phyloP scores from a whole-genome alignment of 2,888 invertebrate species.

The Arenicola marina region DNA sequence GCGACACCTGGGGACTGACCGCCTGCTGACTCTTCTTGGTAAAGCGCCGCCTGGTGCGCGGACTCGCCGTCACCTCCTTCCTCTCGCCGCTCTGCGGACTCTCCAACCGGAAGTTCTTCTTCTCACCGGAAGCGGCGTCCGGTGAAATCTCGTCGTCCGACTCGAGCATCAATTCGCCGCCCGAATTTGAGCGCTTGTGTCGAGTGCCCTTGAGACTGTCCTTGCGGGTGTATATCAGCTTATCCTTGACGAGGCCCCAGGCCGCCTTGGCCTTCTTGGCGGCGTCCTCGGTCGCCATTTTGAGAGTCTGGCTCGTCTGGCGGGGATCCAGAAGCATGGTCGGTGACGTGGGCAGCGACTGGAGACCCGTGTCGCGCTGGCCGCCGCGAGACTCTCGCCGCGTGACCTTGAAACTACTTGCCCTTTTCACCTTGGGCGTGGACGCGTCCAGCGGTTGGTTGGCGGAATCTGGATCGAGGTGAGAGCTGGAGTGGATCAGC shows the following conservation, averaged over 20 bases:
- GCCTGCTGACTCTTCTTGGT: not conserved
- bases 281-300: not conserved
- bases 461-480: not conserved
- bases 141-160: constrained; percentile 3
- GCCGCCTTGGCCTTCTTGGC: constrained; percentile 60
- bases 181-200: too few species aligned
- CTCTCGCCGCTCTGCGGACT: not conserved
- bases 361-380: not conserved
- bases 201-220: constrained; percentile 46
- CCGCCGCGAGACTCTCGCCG: not conserved
- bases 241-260: constrained; percentile 78
- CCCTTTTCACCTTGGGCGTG: not conserved
- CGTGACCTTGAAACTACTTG: not conserved
- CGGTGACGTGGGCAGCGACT: not conserved
- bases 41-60: not conserved
- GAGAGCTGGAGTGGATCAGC: too few species aligned
- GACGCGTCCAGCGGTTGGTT: not conserved
- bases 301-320: not conserved
- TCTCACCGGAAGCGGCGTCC: not conserved
- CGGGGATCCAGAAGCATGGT: not conserved
- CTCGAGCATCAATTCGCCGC: not conserved
- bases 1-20: not conserved
- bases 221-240: constrained; percentile 73
- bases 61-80: too few species aligned
- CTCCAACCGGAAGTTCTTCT: not conserved